Evolutionary conservation across 1,140 invertebrate species (phyloP), one percentile per base, ranked within the genome.

Genomic region (Drosophila kikkawai): DNA sequence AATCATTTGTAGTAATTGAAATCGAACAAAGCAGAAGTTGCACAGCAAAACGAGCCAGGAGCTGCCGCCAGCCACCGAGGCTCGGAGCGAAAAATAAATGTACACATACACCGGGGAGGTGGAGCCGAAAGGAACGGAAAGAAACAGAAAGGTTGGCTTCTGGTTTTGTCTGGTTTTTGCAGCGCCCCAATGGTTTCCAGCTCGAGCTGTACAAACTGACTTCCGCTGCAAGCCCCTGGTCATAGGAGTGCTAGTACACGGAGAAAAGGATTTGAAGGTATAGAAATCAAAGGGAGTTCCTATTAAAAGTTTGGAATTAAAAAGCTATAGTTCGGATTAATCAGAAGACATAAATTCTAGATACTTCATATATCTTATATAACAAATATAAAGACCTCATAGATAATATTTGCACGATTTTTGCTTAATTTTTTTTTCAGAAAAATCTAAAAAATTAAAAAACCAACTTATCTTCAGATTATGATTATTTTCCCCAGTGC

Each of bases 1-100:
- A 80, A 78, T 88, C 84, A 87, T 87, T 88, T 88, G 84, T 84
- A 87, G 84, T 84, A 87, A 87, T 87, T 87, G 84, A 87, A 87
- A 87, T 78, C 80, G 78, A 87, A 88, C 80, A 87, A 88, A 81
- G 76, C 75, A 76, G 64, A 80, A 87, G 79, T 75, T 65, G 61
- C 81, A 56, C 58, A 36, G 60, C 56, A 60, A 59, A 53, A 57
- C 37, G 44, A 71, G 59, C 53, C 50, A 55, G 26, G 44, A 39
- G 32, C 48, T 74, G 11, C 60, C 67, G 48, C 48, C 58, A 67
- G 56, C 63, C 74, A 69, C 34, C 57, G 64, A 63, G 64, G 64
- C 55, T 67, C 58, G 17, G 29, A 41, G 53, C 57, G 45, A 50
- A 48, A 70, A 63, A 64, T 41, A 69, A 70, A 65, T 41, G 66